Conservation (phyloP, 1,140 invertebrate species). For the Pogonomyrmex californicus region DNA sequence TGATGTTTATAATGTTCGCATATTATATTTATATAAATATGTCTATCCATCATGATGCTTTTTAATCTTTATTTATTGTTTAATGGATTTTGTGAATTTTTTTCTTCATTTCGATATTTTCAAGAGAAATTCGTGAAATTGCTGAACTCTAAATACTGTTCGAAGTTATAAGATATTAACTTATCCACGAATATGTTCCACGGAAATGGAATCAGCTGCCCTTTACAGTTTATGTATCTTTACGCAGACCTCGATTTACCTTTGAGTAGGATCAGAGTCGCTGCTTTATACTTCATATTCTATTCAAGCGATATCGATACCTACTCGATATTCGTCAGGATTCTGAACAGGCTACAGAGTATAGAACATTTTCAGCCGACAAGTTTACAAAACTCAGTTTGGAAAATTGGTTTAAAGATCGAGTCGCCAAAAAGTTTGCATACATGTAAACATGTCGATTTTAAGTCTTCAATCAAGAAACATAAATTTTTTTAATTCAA, state of each 20-base stretch:
- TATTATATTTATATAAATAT: not conserved
- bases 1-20: not conserved
- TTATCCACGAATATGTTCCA: conserved; percentile 12
- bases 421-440: not conserved
- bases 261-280: conserved; percentile 38
- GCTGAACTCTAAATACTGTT: not conserved
- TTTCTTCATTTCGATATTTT: not conserved
- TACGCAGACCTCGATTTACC: conserved; percentile 24
- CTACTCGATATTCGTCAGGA: conserved; percentile 42
- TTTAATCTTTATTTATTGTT: not conserved
- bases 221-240: conserved; percentile 18
- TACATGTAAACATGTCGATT: conserved; percentile 21
- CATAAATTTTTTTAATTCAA: not conserved
- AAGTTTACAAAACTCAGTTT: not conserved
- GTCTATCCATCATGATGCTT: not conserved
- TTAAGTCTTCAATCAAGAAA: conserved; percentile 7
- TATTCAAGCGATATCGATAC: conserved; percentile 8
- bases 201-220: conserved; percentile 33
- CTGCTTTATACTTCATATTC: conserved; percentile 29
- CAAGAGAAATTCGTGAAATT: not conserved
- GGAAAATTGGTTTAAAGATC: not conserved
- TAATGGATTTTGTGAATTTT: not conserved
- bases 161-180: conserved; percentile 26
- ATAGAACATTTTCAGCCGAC: not conserved
- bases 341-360: not conserved